phyloP scores from a whole-genome alignment of 2,797 vertebrate species.

The Octomys mimax region DNA sequence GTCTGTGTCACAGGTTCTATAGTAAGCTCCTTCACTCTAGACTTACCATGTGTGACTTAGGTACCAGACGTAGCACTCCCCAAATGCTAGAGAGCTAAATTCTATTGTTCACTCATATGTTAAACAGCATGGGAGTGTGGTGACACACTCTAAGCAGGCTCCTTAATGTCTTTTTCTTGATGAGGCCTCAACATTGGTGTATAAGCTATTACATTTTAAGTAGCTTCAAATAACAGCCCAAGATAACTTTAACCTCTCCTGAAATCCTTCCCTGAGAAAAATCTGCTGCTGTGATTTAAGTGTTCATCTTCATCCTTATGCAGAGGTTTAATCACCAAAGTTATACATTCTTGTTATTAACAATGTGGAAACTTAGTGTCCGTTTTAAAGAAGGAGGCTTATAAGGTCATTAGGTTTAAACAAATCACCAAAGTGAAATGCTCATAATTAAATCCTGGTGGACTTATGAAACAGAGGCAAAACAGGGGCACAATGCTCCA shows the following conservation, averaged over 20 bases:
- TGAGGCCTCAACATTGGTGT: not conserved
- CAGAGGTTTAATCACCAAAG: not conserved
- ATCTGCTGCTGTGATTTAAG: not conserved
- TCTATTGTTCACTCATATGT: not conserved
- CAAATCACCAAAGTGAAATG: not conserved
- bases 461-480: not conserved
- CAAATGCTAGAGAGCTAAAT: not conserved
- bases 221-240: not conserved
- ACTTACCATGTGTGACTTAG: not conserved
- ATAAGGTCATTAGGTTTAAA: not conserved
- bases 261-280: not conserved
- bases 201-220: not conserved
- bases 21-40: not conserved
- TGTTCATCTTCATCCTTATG: not conserved
- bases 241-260: not conserved
- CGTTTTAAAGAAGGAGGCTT: not conserved
- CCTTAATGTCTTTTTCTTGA: not conserved
- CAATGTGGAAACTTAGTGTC: not conserved
- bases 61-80: not conserved
- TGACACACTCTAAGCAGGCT: not conserved
- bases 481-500: not conserved
- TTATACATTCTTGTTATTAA: not conserved
- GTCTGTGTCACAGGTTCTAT: not conserved
- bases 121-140: not conserved
- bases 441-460: not conserved